Evolutionary conservation across 2,113 vertebrate species (phyloP).

Genomic region (Alethe castanea): DNA sequence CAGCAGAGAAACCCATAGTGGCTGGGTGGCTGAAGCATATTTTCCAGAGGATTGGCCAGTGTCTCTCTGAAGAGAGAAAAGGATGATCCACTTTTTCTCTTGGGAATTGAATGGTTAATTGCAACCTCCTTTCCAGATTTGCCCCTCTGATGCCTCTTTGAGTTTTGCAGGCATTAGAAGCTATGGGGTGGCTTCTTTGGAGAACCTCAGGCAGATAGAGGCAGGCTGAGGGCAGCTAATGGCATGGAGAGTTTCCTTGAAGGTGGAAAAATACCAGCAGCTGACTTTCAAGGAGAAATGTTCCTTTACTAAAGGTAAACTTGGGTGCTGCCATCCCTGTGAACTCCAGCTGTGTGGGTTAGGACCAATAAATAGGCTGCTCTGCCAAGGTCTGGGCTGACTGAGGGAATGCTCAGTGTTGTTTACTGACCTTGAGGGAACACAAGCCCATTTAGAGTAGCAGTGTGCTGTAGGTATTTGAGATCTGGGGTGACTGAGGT

Average conservation of each 20-base stretch:
- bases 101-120: background rate
- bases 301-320: background rate
- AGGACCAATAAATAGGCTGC: background rate
- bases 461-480: background rate
- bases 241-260: background rate
- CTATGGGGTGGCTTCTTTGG: background rate
- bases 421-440: conserved; percentile 15
- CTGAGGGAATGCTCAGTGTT: background rate
- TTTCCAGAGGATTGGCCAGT: background rate
- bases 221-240: background rate
- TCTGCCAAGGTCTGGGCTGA: conserved; percentile 25
- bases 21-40: background rate
- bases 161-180: background rate
- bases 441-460: background rate
- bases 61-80: background rate
- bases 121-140: background rate
- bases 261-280: conserved; percentile 46
- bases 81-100: background rate
- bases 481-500: conserved; percentile 6
- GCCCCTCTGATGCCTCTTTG: background rate
- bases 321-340: background rate
- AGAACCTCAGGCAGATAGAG: background rate
- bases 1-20: background rate
- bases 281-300: background rate
- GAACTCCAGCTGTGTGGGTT: conserved; percentile 19